Percentiles rank a stretch among this genome's conserved stretches.
phyloP scores from a whole-genome alignment of 2,797 vertebrate species.

The Dryobates pubescens region DNA sequence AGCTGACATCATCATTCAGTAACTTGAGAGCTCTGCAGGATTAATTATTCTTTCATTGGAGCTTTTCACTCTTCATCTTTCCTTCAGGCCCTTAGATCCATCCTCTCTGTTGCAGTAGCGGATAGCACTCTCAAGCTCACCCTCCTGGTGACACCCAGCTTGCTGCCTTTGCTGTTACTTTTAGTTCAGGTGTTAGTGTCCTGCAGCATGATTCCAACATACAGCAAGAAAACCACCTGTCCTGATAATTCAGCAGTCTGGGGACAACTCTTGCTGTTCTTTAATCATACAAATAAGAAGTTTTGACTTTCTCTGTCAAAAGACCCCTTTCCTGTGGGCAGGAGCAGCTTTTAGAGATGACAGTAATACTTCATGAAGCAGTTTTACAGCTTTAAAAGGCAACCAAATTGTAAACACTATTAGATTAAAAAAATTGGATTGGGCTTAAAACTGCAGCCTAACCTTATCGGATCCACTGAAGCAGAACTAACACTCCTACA shows the following conservation, averaged over 20 bases:
- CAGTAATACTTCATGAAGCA: neutral
- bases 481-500: neutral
- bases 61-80: neutral
- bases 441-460: neutral
- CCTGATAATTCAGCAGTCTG: neutral
- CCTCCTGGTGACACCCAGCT: neutral
- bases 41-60: neutral
- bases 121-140: neutral
- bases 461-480: neutral
- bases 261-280: neutral
- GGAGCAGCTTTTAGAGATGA: neutral
- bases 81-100: neutral
- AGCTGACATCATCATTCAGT: neutral
- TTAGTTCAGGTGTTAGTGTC: neutral
- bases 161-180: neutral
- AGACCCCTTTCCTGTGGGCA: neutral
- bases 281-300: neutral
- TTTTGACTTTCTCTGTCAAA: neutral
- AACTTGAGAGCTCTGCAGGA: neutral
- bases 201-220: fast-evolving
- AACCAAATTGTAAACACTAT: neutral
- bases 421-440: neutral
- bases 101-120: neutral
- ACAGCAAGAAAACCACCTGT: neutral
- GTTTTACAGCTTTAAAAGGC: neutral